Evolutionary conservation across 2,888 invertebrate genomes (phyloP).

Genomic region (Mimachlamys varia): DNA sequence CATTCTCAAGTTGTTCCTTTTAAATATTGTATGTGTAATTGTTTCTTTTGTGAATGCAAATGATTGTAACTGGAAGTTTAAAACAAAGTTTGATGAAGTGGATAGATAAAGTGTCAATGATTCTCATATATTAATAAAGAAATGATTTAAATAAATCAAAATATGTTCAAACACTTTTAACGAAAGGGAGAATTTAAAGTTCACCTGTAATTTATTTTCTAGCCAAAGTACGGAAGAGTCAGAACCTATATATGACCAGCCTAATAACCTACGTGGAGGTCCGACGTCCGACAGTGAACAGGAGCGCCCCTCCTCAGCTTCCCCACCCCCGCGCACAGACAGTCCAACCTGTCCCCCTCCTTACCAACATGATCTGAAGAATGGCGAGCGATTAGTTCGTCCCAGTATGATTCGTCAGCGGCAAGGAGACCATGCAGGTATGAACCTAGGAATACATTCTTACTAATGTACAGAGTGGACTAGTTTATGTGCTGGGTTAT

Average conservation of each 20-base stretch:
- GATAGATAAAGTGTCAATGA: no score
- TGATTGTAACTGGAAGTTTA: no score
- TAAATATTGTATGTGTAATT: no score
- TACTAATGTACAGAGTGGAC: conserved; percentile 32
- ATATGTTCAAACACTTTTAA: no score
- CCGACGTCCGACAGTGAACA: conserved; percentile 73
- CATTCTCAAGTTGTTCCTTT: no score
- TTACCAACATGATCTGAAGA: conserved; percentile 79
- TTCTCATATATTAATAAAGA: no score
- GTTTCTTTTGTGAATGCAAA: no score
- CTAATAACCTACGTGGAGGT: conserved; percentile 79
- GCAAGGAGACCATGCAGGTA: conserved; percentile 84
- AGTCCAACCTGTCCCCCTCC: conserved; percentile 57
- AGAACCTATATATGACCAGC: conserved; percentile 85
- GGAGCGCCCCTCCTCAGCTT: conserved; percentile 76
- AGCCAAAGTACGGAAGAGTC: conserved; percentile 78
- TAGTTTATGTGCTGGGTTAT: neutral
- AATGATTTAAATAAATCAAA: no score
- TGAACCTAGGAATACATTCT: conserved; percentile 36
- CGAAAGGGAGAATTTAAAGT: neutral
- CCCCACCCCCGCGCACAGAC: conserved; percentile 80
- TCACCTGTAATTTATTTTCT: neutral
- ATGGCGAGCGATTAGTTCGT: conserved; percentile 82
- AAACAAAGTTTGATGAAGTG: no score
- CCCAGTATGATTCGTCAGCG: conserved; percentile 82